These are phyloP conservation scores for Laticauda laticaudata DNA, from an alignment of 2,113 vertebrate genomes.

Conservation along the genomic window DNA sequence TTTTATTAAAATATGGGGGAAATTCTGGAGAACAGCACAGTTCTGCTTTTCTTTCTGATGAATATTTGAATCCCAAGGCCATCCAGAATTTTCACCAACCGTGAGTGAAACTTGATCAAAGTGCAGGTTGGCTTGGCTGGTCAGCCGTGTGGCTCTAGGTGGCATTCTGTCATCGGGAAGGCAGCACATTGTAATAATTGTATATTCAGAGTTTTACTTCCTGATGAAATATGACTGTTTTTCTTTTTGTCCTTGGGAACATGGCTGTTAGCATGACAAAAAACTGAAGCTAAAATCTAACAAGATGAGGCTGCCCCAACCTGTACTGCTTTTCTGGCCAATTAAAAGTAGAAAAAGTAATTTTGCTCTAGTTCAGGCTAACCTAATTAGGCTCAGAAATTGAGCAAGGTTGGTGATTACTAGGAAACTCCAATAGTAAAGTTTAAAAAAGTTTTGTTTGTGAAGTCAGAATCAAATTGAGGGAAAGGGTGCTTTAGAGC, in stretches of 20 bases:
- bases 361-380: background rate
- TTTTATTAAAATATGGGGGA: background rate
- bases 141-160: background rate
- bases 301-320: background rate
- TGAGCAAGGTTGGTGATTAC: background rate
- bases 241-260: background rate
- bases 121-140: background rate
- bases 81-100: too few species aligned
- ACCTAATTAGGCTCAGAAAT: background rate
- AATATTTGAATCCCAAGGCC: background rate
- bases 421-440: background rate
- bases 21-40: background rate
- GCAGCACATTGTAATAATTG: background rate
- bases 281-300: background rate
- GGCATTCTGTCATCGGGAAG: background rate
- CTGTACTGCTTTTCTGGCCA: background rate
- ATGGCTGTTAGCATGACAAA: background rate
- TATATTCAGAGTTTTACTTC: background rate
- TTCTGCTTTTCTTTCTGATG: background rate
- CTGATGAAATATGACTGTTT: background rate
- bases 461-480: background rate
- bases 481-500: background rate
- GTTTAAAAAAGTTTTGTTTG: too few species aligned
- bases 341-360: background rate
- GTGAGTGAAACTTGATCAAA: background rate